phyloP scores from a whole-genome alignment of 2,113 vertebrate genomes.

The Odocoileus hemionus region DNA sequence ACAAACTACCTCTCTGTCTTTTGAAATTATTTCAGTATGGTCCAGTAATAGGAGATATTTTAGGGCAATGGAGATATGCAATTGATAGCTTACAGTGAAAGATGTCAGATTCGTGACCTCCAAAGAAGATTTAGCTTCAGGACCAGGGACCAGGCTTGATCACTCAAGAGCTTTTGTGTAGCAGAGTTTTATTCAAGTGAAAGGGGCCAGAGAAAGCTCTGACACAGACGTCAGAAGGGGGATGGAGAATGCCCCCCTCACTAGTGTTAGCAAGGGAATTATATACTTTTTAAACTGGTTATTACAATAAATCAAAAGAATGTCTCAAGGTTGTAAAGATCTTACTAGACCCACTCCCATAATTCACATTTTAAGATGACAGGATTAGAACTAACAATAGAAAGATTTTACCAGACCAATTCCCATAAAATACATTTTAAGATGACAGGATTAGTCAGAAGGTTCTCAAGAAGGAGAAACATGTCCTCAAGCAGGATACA shows the following conservation, averaged over 20 bases:
- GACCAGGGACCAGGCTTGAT: background rate
- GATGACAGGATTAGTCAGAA: background rate
- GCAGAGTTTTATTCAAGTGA: background rate
- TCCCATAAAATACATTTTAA: background rate
- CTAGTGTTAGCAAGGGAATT: background rate
- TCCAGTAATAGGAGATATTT: background rate
- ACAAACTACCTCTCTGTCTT: background rate
- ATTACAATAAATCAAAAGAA: background rate
- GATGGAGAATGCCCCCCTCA: rapidly evolving
- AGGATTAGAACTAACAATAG: background rate
- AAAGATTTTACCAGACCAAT: background rate
- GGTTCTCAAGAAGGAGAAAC: background rate
- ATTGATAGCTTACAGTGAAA: background rate
- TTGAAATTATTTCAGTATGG: background rate
- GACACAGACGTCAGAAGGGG: background rate
- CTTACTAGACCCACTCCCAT: background rate
- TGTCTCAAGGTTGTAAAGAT: background rate
- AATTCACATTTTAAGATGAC: background rate
- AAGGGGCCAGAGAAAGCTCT: background rate
- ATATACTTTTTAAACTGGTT: background rate
- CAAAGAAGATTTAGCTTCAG: background rate
- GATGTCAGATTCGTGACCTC: background rate
- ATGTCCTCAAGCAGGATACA: background rate
- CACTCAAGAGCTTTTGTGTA: background rate
- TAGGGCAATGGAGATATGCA: background rate